A percentile compares a stretch with the other conserved stretches of the same genome.
Evolutionary conservation across 2,113 vertebrate species (phyloP).

Genomic region (Naja naja): DNA sequence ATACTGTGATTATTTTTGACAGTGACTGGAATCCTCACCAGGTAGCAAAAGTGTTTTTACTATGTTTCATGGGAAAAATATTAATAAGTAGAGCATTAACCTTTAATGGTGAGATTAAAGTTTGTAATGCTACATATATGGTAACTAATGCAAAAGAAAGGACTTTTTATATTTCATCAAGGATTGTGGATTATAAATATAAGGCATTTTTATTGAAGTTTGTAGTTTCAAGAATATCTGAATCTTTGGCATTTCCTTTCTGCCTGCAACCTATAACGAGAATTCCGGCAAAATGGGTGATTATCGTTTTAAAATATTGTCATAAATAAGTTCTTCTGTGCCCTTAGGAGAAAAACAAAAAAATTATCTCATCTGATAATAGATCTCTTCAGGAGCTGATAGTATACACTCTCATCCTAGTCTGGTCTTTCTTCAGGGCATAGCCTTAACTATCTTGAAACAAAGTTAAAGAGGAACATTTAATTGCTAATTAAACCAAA

Average conservation of each 20-base stretch:
- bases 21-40: conserved; percentile 99
- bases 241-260: background rate
- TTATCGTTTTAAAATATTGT: background rate
- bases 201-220: background rate
- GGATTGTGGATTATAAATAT: background rate
- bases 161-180: background rate
- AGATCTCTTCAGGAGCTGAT: background rate
- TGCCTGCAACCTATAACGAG: background rate
- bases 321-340: background rate
- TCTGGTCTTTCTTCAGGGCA: background rate
- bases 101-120: background rate
- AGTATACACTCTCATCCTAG: background rate
- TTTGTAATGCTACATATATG: background rate
- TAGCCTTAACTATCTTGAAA: background rate
- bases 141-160: background rate
- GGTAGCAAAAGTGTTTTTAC: conserved; percentile 64
- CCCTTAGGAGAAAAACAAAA: background rate
- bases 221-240: background rate
- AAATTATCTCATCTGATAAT: background rate
- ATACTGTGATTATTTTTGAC: conserved; percentile 96
- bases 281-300: background rate
- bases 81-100: background rate
- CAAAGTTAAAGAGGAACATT: background rate
- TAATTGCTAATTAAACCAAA: background rate
- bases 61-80: background rate